phyloP scores from a whole-genome alignment of 2,797 vertebrate genomes.

The Melanotaenia nigrans region DNA sequence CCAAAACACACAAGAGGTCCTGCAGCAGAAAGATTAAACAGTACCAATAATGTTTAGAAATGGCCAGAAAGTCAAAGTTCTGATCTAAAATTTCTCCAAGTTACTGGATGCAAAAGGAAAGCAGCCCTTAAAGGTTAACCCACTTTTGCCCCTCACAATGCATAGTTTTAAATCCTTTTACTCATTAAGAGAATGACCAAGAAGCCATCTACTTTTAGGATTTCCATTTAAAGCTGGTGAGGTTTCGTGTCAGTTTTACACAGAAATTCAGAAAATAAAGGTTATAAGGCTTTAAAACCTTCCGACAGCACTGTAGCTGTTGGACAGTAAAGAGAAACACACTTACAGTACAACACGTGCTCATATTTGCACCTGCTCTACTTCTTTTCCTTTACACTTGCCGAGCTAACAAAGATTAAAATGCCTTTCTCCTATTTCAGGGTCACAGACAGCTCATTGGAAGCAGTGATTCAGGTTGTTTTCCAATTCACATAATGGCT shows the following conservation, averaged over 20 bases:
- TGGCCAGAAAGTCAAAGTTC: not conserved
- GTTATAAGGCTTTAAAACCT: not conserved
- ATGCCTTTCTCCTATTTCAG: constrained; percentile 67
- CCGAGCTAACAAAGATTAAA: constrained; percentile 73
- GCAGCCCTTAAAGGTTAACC: not conserved
- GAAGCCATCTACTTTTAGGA: not conserved
- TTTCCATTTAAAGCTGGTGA: not conserved
- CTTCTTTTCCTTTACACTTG: constrained; percentile 54
- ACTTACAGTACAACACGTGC: constrained; percentile 6
- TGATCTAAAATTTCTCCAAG: not conserved
- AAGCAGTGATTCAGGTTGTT: constrained; percentile 74
- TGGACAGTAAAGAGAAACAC: constrained; percentile 16
- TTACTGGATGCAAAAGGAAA: not conserved
- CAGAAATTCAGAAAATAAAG: not conserved
- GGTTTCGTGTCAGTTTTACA: not conserved
- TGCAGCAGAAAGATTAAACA: not conserved
- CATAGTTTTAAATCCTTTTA: not conserved
- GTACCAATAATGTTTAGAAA: not conserved
- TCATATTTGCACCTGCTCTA: constrained; percentile 29
- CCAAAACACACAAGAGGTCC: not conserved
- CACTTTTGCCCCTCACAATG: not conserved
- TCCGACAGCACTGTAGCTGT: not conserved
- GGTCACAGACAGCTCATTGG: constrained; percentile 75
- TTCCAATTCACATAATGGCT: constrained; percentile 71
- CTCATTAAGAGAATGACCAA: not conserved